Evolutionary conservation across 2,888 invertebrate species (phyloP).

Genomic region (Nebria salina): DNA sequence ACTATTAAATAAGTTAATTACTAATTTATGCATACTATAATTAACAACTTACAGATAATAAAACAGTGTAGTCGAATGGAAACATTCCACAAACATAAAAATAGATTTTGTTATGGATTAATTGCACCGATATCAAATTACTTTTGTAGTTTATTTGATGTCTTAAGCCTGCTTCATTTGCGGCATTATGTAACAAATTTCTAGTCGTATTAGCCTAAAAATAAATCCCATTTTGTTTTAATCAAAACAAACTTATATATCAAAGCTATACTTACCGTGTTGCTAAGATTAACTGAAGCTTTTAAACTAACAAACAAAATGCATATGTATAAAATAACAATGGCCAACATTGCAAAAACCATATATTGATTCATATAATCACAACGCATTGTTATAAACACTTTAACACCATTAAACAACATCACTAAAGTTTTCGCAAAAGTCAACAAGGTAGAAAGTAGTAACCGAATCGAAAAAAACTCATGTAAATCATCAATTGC

Average conservation of each 20-base stretch:
- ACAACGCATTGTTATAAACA: constrained; percentile 4
- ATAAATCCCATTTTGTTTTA: neutral
- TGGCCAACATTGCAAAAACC: neutral
- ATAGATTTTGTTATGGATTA: neutral
- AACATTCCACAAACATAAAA: constrained; percentile 13
- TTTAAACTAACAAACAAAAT: neutral
- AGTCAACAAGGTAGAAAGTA: neutral
- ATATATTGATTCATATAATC: neutral
- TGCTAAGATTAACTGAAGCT: constrained; percentile 2
- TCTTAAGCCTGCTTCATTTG: neutral
- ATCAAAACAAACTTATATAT: neutral
- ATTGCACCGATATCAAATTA: neutral
- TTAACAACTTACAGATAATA: constrained; percentile 10
- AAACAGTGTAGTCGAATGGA: constrained; percentile 11
- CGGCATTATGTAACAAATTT: neutral
- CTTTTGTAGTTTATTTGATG: neutral
- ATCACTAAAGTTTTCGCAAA: constrained; percentile 1
- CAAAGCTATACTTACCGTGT: neutral
- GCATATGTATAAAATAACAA: neutral
- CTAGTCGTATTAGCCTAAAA: neutral
- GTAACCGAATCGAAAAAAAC: neutral
- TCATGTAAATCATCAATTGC: constrained; percentile 10
- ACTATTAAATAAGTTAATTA: neutral
- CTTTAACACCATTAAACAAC: constrained; percentile 12
- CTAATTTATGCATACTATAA: neutral